Base-by-base conservation (phyloP, 2,888 invertebrate species). In the Tinea trinotella region DNA sequence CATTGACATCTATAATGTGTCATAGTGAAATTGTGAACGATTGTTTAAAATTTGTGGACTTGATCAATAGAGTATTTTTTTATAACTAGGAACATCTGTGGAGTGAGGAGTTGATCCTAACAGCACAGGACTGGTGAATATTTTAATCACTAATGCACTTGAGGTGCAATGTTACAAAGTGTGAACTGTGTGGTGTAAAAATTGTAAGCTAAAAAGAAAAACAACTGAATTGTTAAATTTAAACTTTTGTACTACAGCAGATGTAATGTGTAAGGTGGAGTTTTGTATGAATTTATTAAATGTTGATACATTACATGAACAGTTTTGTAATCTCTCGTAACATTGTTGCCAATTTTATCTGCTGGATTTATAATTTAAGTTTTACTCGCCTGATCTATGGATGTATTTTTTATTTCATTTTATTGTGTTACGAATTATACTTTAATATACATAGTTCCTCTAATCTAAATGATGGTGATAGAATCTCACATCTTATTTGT, bases 1-100 rank as follows among this genome's bases (percentile, higher is more conserved):
- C 81, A 68, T 81, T 80, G 71, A 71, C 59, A 70, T 35, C 52
- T 7, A 4, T 52, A 68, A 68, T 72, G 70, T 68, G 74, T 24
- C 13, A 64, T 69, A 71, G 80, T 82, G 78, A 67, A 76, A 76
- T 78, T 74, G 84, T 83, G 84, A 78, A 85, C 85, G 18, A 82
- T 82, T 74, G 70, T 83, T 84, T 82, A 76, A 84, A 85, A 84
- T 83, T 84, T 73, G 82, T 84, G 85, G 81, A 85, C 84, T 80
- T 71, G 82, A 76, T 76, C 71, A 71, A 74, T 74, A 67, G 73
- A 74, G 73, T 78, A 79, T 82, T 83, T 84, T 82, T 76, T 81
- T 80, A 81, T 79, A 80, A 74, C 78, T 78, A 81, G 78, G 69
- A 79, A 83, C 79, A 76, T 83, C 80, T 84, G 82, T 85, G 84